Evolutionary conservation across 2,113 vertebrate species (phyloP).

Genomic region (Chloroceryle aenea): DNA sequence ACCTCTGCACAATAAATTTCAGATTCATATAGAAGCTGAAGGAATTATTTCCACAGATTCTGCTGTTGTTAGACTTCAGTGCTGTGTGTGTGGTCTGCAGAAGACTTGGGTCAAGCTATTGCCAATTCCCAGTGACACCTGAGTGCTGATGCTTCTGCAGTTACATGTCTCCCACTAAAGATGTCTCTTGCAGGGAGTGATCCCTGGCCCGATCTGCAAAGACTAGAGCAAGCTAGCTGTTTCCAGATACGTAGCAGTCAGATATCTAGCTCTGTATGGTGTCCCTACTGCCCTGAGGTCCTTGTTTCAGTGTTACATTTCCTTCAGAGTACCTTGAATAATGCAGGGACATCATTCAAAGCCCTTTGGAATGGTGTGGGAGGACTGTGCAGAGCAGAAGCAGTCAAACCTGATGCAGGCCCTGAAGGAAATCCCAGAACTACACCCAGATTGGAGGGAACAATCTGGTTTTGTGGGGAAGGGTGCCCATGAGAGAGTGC

Average conservation of each 20-base stretch:
- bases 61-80: not conserved
- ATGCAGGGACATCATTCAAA: fast-evolving
- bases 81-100: not conserved
- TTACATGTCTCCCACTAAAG: not conserved
- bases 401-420: not conserved
- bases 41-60: not conserved
- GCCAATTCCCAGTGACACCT: not conserved
- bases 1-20: not conserved
- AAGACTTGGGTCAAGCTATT: not conserved
- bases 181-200: not conserved
- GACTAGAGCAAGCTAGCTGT: not conserved
- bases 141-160: not conserved
- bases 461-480: not conserved
- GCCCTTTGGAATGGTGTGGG: not conserved
- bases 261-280: not conserved
- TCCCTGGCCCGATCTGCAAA: not conserved
- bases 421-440: not conserved
- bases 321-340: not conserved
- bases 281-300: not conserved
- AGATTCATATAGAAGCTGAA: not conserved
- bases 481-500: not conserved
- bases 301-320: fast-evolving
- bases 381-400: not conserved
- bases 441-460: not conserved
- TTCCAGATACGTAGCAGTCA: not conserved